Percentiles rank a stretch among this genome's conserved stretches.
Conservation (phyloP, 2,888 invertebrate species). For the Cryptophagus acutangulus region DNA sequence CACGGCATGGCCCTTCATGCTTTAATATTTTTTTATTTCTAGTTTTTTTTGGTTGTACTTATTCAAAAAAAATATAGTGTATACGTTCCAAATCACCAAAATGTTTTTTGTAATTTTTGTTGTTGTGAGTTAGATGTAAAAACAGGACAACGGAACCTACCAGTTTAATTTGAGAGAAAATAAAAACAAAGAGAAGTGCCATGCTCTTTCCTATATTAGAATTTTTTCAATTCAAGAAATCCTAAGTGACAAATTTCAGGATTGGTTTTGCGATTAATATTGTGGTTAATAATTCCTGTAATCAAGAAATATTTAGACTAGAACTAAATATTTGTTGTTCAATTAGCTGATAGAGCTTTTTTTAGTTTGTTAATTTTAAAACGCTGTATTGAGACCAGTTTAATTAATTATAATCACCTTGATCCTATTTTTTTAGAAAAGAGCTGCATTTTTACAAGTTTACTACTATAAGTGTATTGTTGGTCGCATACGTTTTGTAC, state of each 20-base stretch:
- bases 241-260: conserved; percentile 33
- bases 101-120: no score
- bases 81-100: conserved; percentile 38
- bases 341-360: no score
- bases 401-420: no score
- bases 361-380: no score
- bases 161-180: conserved; percentile 29
- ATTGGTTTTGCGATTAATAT: conserved; percentile 31
- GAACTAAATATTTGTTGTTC: no score
- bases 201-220: conserved; percentile 42
- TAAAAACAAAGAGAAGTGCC: conserved; percentile 39
- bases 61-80: neutral
- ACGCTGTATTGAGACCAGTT: no score
- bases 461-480: conserved; percentile 12
- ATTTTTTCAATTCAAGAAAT: conserved; percentile 12
- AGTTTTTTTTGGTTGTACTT: conserved; percentile 15
- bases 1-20: conserved; percentile 50
- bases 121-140: no score
- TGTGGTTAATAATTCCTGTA: neutral
- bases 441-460: no score
- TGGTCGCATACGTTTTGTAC: conserved; percentile 14
- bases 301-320: no score
- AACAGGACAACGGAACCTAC: conserved; percentile 45
- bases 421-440: no score
- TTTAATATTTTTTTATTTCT: conserved; percentile 22